Base-by-base conservation (phyloP, 2,113 vertebrate species). In the Cavia porcellus region DNA sequence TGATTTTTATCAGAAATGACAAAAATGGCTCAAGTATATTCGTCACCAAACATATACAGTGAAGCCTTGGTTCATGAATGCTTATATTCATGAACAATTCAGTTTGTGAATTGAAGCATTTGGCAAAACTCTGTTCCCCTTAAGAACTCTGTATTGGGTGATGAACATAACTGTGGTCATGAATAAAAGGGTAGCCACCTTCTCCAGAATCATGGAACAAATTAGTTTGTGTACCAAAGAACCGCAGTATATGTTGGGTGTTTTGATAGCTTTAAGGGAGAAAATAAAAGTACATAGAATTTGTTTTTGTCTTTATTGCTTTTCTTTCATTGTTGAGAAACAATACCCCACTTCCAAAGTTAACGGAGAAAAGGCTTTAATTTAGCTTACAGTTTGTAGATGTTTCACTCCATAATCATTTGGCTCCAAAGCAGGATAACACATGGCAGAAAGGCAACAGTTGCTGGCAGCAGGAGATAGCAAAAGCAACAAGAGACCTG, bases 1-100 rank as follows among this genome's bases (percentile, higher is more conserved):
- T 61, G 38, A 66, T 86, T 96, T 95, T 95, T n/a, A 86, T 61
- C 32, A 83, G 79, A 17, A 68, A 90, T 42, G 50, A 79, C 11
- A 82, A 19, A 61, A 86, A 75, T 86, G 32, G 79, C 45, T 94
- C 30, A 90, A 79, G 47, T 7, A 66, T 3, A 38, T 84, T 25
- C 77, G 2, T 89, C 38, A 90, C 47, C 5, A 92, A 81, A 64
- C 55, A 83, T 35, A 28, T 79, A 50, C 75, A 77, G 25, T 77
- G 47, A 77, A 8, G 6, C 2, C 24, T 77, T 2, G 13, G 45
- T 15, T 28, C 74, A 47, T 28, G 42, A 77, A 47, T 12, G 6
- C 12, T 47, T 47, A 11, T 77, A 45, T 47, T 30, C 74, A 47
- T 14, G 25, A 47, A 47, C 7, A 50, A 14, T 79, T 79, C 7